A percentile compares a stretch with the other conserved stretches of the same genome.
Conservation (phyloP, 2,797 vertebrate genomes). For the Chrysocyon brachyurus region DNA sequence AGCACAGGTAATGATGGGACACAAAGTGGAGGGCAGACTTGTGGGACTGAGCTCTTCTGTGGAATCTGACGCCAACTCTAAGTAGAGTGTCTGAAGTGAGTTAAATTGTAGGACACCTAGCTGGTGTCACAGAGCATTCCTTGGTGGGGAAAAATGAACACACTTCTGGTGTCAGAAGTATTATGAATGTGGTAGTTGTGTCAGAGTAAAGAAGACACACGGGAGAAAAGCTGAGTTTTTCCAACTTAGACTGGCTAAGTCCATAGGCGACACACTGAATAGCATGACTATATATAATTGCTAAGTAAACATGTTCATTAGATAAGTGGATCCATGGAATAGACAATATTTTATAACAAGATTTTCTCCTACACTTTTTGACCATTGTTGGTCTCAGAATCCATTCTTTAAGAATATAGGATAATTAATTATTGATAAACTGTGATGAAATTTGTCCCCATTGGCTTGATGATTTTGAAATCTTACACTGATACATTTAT, state of each 20-base stretch:
- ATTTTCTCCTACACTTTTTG: not conserved
- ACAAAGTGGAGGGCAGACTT: not conserved
- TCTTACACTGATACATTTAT: conserved; percentile 50
- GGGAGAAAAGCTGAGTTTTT: not conserved
- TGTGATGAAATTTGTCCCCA: not conserved
- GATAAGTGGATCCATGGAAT: not conserved
- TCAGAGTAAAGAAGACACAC: not conserved
- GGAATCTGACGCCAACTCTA: not conserved
- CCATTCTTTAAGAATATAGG: not conserved
- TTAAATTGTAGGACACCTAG: not conserved
- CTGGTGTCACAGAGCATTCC: not conserved
- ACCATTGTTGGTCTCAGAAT: not conserved
- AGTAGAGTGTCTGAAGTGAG: not conserved
- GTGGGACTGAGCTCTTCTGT: not conserved
- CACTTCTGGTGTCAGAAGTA: not conserved
- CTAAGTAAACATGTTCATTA: not conserved
- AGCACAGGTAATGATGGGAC: not conserved
- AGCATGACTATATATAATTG: fast-evolving
- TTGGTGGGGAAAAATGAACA: not conserved
- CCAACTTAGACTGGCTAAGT: not conserved
- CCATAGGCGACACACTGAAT: not conserved
- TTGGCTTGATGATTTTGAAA: conserved; percentile 10
- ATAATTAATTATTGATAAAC: conserved; percentile 52
- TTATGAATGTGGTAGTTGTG: not conserved
- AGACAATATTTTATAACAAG: not conserved